These are phyloP conservation scores for Galago senegalensis DNA, from an alignment of 2,797 vertebrate genomes.

Conservation along the genomic window DNA sequence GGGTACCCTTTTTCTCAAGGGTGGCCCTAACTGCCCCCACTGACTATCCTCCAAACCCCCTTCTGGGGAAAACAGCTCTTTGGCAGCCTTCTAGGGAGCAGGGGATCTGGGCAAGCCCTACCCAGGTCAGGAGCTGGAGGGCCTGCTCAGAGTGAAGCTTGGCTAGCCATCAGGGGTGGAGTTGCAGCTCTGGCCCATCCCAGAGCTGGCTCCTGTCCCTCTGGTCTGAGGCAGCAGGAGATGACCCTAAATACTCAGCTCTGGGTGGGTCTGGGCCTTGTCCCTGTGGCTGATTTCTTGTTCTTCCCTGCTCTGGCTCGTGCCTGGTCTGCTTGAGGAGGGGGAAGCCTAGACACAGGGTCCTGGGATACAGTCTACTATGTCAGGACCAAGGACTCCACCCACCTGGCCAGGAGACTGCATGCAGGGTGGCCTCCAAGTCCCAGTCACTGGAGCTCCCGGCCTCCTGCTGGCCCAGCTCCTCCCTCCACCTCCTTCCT, in stretches of 20 bases:
- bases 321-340: not conserved
- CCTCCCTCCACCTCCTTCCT: not conserved
- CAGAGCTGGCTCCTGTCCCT: rapidly evolving
- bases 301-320: rapidly evolving
- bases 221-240: not conserved
- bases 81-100: not conserved
- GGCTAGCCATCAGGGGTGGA: not conserved
- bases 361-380: rapidly evolving
- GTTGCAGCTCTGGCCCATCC: not conserved
- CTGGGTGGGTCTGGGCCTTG: rapidly evolving
- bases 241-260: not conserved
- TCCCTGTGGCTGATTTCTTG: not conserved
- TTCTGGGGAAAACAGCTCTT: not conserved
- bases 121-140: not conserved
- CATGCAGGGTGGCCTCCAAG: rapidly evolving
- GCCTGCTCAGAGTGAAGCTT: not conserved
- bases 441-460: not conserved
- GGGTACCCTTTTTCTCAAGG: not conserved
- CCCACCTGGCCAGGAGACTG: not conserved
- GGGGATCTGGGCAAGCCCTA: not conserved
- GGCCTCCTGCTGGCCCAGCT: not conserved
- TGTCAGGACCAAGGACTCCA: not conserved
- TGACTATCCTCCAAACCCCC: not conserved
- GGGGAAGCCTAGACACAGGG: not conserved
- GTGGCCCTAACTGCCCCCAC: not conserved